Conservation (phyloP, 2,888 invertebrate genomes). For the Trisateles emortualis region DNA sequence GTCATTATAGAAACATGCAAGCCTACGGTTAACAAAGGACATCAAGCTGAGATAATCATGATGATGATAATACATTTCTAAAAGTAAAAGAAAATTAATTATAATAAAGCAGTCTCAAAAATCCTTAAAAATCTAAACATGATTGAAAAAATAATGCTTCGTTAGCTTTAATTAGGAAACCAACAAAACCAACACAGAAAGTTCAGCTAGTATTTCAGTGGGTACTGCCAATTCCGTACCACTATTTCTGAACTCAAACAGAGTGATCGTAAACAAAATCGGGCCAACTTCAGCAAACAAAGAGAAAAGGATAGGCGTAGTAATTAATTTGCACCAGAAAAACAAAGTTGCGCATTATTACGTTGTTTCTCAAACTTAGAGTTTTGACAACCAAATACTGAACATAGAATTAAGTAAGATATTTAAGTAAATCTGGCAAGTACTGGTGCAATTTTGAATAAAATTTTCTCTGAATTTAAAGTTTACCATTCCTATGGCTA, state of each 20-base stretch:
- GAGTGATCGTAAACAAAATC: constrained; percentile 44
- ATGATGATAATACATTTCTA: too few species aligned
- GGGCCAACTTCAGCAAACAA: constrained; percentile 39
- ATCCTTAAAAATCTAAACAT: too few species aligned
- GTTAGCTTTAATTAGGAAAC: not conserved
- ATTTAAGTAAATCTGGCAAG: not conserved
- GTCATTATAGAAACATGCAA: too few species aligned
- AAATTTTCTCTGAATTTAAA: not conserved
- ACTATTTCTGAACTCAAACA: constrained; percentile 38
- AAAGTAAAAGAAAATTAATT: too few species aligned
- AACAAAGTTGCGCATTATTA: constrained; percentile 25
- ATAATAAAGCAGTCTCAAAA: too few species aligned
- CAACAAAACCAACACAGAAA: constrained; percentile 11
- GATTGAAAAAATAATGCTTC: not conserved
- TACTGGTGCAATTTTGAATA: not conserved
- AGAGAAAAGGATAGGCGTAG: constrained; percentile 33
- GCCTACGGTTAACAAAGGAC: too few species aligned
- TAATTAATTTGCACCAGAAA: constrained; percentile 50
- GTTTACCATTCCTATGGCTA: not conserved
- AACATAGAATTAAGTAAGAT: not conserved
- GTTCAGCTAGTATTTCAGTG: constrained; percentile 23
- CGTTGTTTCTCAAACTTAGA: constrained; percentile 11
- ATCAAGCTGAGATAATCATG: too few species aligned
- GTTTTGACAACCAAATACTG: not conserved
- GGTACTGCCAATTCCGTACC: constrained; percentile 7